phyloP scores from a whole-genome alignment of 2,888 invertebrate species.

The Meiosimyza decipiens region DNA sequence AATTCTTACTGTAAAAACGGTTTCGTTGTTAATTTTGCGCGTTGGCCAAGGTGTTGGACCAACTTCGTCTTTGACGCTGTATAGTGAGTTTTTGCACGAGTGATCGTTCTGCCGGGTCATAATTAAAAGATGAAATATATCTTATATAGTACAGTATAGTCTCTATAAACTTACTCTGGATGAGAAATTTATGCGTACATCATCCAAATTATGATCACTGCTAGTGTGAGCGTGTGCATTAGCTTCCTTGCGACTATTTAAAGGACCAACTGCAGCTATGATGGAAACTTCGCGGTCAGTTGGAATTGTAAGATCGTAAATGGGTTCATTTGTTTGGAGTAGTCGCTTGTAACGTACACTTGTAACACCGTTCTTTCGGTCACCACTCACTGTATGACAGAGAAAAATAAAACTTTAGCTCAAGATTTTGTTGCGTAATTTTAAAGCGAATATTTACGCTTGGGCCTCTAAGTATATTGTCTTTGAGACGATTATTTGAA shows the following conservation, averaged over 20 bases:
- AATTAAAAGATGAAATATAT: not conserved
- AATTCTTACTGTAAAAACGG: slow-evolving; percentile 78
- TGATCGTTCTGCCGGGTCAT: slow-evolving; percentile 72
- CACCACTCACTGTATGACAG: slow-evolving; percentile 72
- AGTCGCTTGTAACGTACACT: slow-evolving; percentile 83
- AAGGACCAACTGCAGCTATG: slow-evolving; percentile 88
- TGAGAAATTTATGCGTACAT: slow-evolving; percentile 84
- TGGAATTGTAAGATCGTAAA: slow-evolving; percentile 77
- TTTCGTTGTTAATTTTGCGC: slow-evolving; percentile 73
- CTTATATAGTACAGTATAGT: too few species aligned
- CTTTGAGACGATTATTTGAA: too few species aligned
- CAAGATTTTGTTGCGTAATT: too few species aligned
- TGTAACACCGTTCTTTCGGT: slow-evolving; percentile 82
- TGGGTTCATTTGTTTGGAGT: slow-evolving; percentile 79
- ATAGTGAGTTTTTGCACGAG: slow-evolving; percentile 77
- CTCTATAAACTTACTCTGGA: slow-evolving; percentile 66
- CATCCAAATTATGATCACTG: slow-evolving; percentile 68
- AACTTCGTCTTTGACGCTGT: slow-evolving; percentile 71
- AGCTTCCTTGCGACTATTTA: slow-evolving; percentile 83
- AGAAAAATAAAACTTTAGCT: not conserved
- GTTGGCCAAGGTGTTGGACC: slow-evolving; percentile 78
- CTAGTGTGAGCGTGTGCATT: slow-evolving; percentile 78
- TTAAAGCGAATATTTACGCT: too few species aligned
- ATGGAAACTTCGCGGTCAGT: slow-evolving; percentile 78
- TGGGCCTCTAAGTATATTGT: too few species aligned